Evolutionary conservation across 2,888 invertebrate genomes (phyloP).

Genomic region (Buathra laborator): DNA sequence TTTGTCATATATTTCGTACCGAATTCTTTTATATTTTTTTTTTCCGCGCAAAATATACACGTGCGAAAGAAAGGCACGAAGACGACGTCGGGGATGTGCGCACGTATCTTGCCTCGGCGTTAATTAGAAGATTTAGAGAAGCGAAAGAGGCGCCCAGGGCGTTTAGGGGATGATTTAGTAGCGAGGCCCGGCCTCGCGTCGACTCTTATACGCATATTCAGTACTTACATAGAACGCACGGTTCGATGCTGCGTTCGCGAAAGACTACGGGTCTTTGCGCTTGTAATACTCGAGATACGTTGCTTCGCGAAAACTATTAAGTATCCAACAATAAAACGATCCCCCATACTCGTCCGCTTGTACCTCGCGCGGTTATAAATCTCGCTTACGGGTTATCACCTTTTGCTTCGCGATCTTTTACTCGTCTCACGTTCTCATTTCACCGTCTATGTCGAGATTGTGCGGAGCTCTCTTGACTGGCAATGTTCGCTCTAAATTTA

Average conservation of each 20-base stretch:
- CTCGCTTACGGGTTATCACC: constrained; percentile 73
- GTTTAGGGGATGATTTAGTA: constrained; percentile 78
- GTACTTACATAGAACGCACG: background rate
- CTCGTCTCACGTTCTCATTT: constrained; percentile 55
- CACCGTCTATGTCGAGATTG: constrained; percentile 19
- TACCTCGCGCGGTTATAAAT: constrained; percentile 75
- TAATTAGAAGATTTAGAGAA: constrained; percentile 75
- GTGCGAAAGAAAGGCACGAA: background rate
- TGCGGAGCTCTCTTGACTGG: constrained; percentile 64
- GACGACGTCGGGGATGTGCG: background rate
- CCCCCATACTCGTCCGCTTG: constrained; percentile 28
- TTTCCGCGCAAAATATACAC: background rate
- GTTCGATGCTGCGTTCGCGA: background rate
- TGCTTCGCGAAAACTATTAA: constrained; percentile 72
- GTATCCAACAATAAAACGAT: constrained; percentile 78
- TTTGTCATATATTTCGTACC: background rate
- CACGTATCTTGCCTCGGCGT: constrained; percentile 11
- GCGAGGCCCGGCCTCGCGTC: constrained; percentile 34
- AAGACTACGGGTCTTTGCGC: background rate
- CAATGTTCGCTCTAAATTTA: constrained; percentile 77
- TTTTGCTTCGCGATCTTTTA: constrained; percentile 7
- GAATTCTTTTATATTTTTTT: too few relatives aligned
- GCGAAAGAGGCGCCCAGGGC: constrained; percentile 62
- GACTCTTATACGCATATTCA: constrained; percentile 20
- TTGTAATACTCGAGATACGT: constrained; percentile 15